Conservation (phyloP, 2,113 vertebrate genomes). For the Saguinus imperator region DNA sequence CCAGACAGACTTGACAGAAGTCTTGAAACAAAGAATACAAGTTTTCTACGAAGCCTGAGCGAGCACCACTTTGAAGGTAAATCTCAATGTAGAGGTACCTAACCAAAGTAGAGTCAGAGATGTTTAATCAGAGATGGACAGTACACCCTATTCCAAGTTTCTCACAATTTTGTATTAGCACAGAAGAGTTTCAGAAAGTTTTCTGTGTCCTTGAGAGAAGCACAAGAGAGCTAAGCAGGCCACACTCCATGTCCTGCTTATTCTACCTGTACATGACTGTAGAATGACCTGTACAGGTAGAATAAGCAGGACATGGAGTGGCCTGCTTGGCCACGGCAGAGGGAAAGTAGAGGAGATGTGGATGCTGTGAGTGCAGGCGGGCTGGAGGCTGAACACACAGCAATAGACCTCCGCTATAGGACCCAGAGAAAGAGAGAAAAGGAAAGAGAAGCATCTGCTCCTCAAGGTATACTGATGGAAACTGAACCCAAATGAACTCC, state of each 20-base stretch:
- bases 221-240: not conserved
- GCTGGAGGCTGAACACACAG: not conserved
- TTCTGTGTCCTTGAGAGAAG: not conserved
- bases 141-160: not conserved
- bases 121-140: not conserved
- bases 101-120: not conserved
- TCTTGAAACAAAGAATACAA: not conserved
- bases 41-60: not conserved
- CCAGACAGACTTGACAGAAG: not conserved
- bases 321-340: not conserved
- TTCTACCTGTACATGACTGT: too few species aligned
- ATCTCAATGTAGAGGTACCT: not conserved
- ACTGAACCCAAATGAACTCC: not conserved
- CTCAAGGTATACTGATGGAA: not conserved
- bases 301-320: not conserved
- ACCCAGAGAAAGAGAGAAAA: not conserved
- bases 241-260: too few species aligned
- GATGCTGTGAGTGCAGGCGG: not conserved
- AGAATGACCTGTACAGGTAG: not conserved
- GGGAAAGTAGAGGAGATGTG: not conserved
- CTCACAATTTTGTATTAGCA: not conserved
- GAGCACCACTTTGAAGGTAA: not conserved
- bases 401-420: accelerated
- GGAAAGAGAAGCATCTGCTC: not conserved
- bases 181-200: not conserved